Percentiles rank a stretch among this genome's conserved stretches.
phyloP scores from a whole-genome alignment of 2,888 invertebrate species.

The Rotaria magnacalcarata region DNA sequence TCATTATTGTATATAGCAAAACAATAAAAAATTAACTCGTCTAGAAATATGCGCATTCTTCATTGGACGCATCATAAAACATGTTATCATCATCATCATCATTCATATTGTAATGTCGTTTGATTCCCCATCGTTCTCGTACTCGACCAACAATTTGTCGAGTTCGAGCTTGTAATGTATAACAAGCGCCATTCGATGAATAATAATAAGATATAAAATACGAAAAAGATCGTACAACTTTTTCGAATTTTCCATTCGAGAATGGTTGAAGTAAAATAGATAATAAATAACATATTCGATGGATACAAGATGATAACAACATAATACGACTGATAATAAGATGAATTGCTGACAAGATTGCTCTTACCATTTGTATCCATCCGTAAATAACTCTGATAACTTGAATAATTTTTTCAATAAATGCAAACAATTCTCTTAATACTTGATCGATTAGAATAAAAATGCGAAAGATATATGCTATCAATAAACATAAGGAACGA shows the following conservation, averaged over 20 bases:
- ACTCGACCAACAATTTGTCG: background rate
- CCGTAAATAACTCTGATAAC: background rate
- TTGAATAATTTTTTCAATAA: background rate
- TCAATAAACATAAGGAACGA: background rate
- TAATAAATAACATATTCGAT: background rate
- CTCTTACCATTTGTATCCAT: background rate
- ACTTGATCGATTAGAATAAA: background rate
- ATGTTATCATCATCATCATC: background rate
- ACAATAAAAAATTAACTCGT: background rate
- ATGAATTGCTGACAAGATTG: background rate
- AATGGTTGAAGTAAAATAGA: background rate
- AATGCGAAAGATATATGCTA: background rate
- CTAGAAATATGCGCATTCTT: background rate
- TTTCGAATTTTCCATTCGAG: background rate
- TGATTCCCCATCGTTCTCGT: background rate
- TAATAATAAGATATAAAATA: background rate
- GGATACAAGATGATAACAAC: background rate
- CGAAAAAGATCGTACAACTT: background rate
- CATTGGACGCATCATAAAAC: background rate
- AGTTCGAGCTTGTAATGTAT: background rate
- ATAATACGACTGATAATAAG: background rate
- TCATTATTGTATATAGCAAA: background rate
- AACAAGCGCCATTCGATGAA: background rate
- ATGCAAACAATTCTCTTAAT: background rate
- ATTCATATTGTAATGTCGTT: background rate